Evolutionary conservation across 2,797 vertebrate genomes (phyloP).

Genomic region (Enteromius mattozi): DNA sequence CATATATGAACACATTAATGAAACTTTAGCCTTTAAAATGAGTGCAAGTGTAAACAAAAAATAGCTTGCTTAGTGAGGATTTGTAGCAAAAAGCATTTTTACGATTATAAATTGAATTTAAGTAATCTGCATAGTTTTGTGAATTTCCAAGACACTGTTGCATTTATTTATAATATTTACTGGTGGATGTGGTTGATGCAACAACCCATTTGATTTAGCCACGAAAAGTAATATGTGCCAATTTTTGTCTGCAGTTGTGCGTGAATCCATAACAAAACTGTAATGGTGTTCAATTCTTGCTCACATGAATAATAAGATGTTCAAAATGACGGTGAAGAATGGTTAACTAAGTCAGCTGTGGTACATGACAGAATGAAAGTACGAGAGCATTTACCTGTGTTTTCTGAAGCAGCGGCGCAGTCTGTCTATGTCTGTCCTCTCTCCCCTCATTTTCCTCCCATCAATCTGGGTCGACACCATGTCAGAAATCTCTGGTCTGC

Average conservation of each 20-base stretch:
- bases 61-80: background rate
- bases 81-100: background rate
- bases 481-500: slow-evolving; percentile 71
- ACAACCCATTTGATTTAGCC: background rate
- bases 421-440: slow-evolving; percentile 72
- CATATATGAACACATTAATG: background rate
- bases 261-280: background rate
- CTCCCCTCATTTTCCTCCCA: slow-evolving; percentile 69
- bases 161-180: background rate
- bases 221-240: background rate
- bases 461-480: slow-evolving; percentile 78
- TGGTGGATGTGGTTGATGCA: background rate
- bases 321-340: background rate
- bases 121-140: background rate
- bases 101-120: background rate
- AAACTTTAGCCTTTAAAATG: background rate
- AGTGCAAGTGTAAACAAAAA: background rate
- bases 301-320: background rate
- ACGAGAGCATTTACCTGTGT: slow-evolving; percentile 72
- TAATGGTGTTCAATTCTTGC: background rate
- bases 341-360: background rate
- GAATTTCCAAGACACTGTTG: background rate
- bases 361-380: background rate
- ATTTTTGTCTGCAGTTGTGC: background rate
- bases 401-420: slow-evolving; percentile 63